A percentile compares a stretch with the other conserved stretches of the same genome.
Evolutionary conservation across 2,888 invertebrate genomes (phyloP).

Genomic region (Leucoptera coffeella): DNA sequence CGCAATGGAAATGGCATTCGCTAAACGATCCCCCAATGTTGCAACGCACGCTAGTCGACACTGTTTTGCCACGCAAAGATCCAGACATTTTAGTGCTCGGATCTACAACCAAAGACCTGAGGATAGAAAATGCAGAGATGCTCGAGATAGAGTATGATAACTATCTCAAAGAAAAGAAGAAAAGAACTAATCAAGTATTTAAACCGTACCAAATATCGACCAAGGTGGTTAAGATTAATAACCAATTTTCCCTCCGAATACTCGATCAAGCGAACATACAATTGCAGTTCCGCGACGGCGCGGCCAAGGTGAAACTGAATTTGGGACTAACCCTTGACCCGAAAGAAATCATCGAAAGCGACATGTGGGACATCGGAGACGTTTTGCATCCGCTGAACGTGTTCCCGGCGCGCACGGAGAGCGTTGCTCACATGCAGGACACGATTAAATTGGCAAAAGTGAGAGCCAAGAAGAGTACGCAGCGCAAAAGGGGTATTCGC

Average conservation of each 20-base stretch:
- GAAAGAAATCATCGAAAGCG: slow-evolving; percentile 41
- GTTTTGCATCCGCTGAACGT: slow-evolving; percentile 16
- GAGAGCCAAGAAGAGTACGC: too few species aligned
- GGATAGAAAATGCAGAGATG: slow-evolving; percentile 16
- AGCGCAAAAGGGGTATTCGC: too few species aligned
- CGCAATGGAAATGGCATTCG: slow-evolving; percentile 44
- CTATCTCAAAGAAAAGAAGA: slow-evolving; percentile 34
- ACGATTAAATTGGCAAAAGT: too few species aligned
- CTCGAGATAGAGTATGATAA: slow-evolving; percentile 37
- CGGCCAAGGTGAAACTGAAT: slow-evolving; percentile 29
- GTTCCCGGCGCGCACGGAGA: slow-evolving; percentile 20
- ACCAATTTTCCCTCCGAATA: slow-evolving; percentile 30
- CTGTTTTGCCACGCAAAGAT: slow-evolving; percentile 31
- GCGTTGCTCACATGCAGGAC: slow-evolving; percentile 23
- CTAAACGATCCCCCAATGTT: slow-evolving; percentile 37
- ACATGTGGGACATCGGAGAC: slow-evolving; percentile 22
- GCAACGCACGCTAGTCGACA: slow-evolving; percentile 42
- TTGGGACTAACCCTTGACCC: slow-evolving; percentile 44
- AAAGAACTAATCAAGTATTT: slow-evolving; percentile 26
- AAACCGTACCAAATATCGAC: slow-evolving; percentile 40
- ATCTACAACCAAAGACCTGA: slow-evolving; percentile 10
- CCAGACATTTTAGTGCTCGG: slow-evolving; percentile 23
- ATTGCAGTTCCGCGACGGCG: slow-evolving; percentile 29
- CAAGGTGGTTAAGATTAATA: slow-evolving; percentile 42
- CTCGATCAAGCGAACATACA: slow-evolving; percentile 34